Conservation (phyloP, 2,797 vertebrate genomes). For the Alauda arvensis region DNA sequence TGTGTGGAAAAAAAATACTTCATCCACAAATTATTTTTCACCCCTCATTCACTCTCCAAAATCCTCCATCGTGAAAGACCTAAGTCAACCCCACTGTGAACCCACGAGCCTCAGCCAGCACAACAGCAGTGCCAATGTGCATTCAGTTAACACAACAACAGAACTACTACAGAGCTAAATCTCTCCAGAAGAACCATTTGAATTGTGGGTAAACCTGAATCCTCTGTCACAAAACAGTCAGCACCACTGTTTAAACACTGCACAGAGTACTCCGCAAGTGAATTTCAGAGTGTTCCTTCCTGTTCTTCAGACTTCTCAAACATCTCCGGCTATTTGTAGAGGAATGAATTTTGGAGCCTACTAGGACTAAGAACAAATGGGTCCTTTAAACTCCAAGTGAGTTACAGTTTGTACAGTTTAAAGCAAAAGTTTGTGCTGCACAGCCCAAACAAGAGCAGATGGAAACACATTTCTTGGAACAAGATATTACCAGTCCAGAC, state of each 20-base stretch:
- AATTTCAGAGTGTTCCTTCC: background rate
- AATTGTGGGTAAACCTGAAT: background rate
- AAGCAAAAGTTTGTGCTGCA: background rate
- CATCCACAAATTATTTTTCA: background rate
- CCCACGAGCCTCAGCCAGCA: background rate
- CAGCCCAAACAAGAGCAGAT: background rate
- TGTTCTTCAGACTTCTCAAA: background rate
- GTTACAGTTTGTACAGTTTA: background rate
- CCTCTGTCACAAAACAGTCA: background rate
- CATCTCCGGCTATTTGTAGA: background rate
- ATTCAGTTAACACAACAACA: background rate
- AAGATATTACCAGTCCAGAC: background rate
- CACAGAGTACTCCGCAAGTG: rapidly evolving
- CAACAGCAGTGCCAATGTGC: background rate
- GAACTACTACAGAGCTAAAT: background rate
- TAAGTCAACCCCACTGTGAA: background rate
- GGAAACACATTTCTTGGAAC: background rate
- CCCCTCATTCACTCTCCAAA: background rate
- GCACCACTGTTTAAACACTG: background rate
- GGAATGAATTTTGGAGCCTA: background rate
- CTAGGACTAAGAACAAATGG: background rate
- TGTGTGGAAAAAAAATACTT: background rate
- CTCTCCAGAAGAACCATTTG: background rate
- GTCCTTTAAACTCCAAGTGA: background rate
- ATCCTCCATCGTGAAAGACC: background rate